These are phyloP conservation scores for Sussaba pulchella DNA, from an alignment of 2,888 invertebrate species.

Conservation along the genomic window DNA sequence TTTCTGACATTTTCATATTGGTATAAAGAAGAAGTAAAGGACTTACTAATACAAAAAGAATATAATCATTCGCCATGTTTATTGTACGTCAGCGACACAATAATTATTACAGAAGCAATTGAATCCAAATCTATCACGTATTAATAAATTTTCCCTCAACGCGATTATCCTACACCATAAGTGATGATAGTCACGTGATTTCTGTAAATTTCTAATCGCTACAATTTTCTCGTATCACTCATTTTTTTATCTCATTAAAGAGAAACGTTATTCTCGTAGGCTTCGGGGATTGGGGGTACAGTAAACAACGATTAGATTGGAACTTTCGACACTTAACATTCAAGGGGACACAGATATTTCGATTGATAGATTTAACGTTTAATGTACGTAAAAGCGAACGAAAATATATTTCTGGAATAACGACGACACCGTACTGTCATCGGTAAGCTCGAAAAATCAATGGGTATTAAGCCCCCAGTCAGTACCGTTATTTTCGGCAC, in stretches of 20 bases:
- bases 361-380: conserved; percentile 64
- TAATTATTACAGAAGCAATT: no score
- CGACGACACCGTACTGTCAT: not conserved
- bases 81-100: no score
- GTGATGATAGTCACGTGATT: not conserved
- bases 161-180: not conserved
- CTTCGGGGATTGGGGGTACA: conserved; percentile 61
- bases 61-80: no score
- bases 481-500: no score
- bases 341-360: conserved; percentile 75
- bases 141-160: not conserved
- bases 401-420: conserved; percentile 14
- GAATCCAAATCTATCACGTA: no score
- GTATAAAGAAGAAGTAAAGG: no score
- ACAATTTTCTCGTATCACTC: conserved; percentile 35
- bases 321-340: conserved; percentile 79
- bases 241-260: conserved; percentile 46
- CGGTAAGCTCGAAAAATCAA: no score
- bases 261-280: conserved; percentile 56
- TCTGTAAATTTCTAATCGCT: not conserved
- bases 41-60: no score
- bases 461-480: no score
- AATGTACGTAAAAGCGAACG: conserved; percentile 52
- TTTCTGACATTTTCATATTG: no score
- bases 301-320: conserved; percentile 76